Base-by-base conservation (phyloP, 2,888 invertebrate genomes). In the Chrysolina oricalcia region DNA sequence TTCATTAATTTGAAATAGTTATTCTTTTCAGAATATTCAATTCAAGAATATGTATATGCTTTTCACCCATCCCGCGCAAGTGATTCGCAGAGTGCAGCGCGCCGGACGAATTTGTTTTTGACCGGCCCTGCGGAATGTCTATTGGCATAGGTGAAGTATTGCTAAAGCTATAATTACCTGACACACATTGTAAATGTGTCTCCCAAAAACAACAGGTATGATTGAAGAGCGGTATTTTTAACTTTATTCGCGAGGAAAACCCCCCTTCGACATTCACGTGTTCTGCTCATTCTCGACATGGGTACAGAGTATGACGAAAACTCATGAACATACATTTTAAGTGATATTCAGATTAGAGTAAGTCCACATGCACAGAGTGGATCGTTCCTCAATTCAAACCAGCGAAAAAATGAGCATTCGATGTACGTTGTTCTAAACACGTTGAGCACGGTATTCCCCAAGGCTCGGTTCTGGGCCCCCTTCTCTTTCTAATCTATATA, bases 81-180 rank as follows among this genome's bases (percentile, higher is more conserved):
- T 13, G 10, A 43, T 43, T 43, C 43, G 11, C 13, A 23, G 10
- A n/a, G 59, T 35, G 59, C n/a, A n/a, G 4, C 23, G 59, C 53
- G 4, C 10, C 10, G n/a, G 15, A 27, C 59, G 35, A 17, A 59
- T 59, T 59, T 10, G 59, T 59, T 59, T 59, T 59, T 59, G 59
- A 59, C 23, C 59, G 59, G n/a, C 27, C 15, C 23, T 11, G 59
- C 27, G 59, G 59, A 59, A 59, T 59, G 59, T 59, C 35, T 59
- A 59, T 59, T 59, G 59, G 59, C 59, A 59, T 35, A 59, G n/a
- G 59, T 59, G 59, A 35, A 59, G 59, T 59, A 59, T 59, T 59
- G 59, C 59, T 59, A 27, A 59, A 59, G 59, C 59, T 59, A 59
- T 59, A 27, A 59, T 59, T 59, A 59, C 59, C 27, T 59, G 59